Base-by-base conservation (phyloP, 1,140 invertebrate species). In the Teleopsis dalmanni region DNA sequence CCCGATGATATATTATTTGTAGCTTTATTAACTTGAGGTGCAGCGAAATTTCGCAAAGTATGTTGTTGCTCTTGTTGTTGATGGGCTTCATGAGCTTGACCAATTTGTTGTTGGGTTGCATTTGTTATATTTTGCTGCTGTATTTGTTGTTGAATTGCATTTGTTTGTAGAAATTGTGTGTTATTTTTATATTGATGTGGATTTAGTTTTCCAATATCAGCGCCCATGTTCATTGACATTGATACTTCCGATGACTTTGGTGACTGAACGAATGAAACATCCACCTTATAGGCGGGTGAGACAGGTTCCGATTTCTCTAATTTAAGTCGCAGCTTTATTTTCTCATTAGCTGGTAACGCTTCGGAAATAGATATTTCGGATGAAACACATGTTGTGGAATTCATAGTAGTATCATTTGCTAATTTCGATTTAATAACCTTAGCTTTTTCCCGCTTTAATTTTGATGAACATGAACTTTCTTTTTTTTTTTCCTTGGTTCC, bases 261-360 rank as follows among this genome's bases (percentile, higher is more conserved):
- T 47, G 76, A 71, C 46, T 73, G 74, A 16, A 75, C 74, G 62
- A 84, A 87, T 33, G 83, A 84, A 6, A 87, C 80, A 61, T 89
- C 86, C 11, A 88, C 84, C 70, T 88, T 88, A 63, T 89, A 88
- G 2, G 84, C 81, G 0, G 83, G 76, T 2, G 85, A 78, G 13
- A 82, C 73, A 2, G 85, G 85, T 62, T 90, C 88, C 18, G 79
- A 83, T 61, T 88, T 88, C 54, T 89, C 88, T 34, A 92, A 65
- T 57, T 92, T 91, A 4, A 92, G 69, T 47, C 87, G 75, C 14
- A 93, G 69, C 65, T 90, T 91, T 31, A 92, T 85, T 59, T 89
- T 89, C 57, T 91, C 88, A 34, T 44, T 53, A 16, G 47, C 26
- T n/a, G 36, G 42, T 16, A 9, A 16, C n/a, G 36, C 19, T 13